Conservation (phyloP, 2,797 vertebrate genomes). For the Alfaro cultratus region DNA sequence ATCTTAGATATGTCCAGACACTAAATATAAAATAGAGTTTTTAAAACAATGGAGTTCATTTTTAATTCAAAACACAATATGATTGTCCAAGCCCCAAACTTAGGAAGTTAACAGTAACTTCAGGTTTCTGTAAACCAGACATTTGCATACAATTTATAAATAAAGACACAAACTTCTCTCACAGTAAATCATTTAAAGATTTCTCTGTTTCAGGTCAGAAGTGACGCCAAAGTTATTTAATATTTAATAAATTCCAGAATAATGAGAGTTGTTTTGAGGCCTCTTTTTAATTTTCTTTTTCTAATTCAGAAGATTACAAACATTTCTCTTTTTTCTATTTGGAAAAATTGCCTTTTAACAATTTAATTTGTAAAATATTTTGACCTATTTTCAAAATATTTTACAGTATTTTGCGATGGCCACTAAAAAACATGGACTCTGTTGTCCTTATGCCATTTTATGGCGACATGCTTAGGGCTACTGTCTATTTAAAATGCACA, state of each 20-base stretch:
- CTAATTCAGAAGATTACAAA: background rate
- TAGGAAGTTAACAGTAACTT: background rate
- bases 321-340: background rate
- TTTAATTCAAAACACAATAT: slow-evolving; percentile 4
- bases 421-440: background rate
- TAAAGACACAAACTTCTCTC: background rate
- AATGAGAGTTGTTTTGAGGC: background rate
- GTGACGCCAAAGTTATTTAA: background rate
- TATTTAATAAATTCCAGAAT: background rate
- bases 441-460: background rate
- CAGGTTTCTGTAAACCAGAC: slow-evolving; percentile 3
- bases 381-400: too few relatives aligned
- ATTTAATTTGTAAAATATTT: background rate
- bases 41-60: slow-evolving; percentile 5
- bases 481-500: background rate
- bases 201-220: background rate
- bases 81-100: background rate
- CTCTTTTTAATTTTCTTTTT: background rate
- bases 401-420: background rate
- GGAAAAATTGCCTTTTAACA: background rate
- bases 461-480: too few relatives aligned
- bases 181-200: background rate
- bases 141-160: background rate
- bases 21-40: background rate
- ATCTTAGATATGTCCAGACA: background rate